Conservation (phyloP, 2,113 vertebrate genomes). For the Helogale parvula region DNA sequence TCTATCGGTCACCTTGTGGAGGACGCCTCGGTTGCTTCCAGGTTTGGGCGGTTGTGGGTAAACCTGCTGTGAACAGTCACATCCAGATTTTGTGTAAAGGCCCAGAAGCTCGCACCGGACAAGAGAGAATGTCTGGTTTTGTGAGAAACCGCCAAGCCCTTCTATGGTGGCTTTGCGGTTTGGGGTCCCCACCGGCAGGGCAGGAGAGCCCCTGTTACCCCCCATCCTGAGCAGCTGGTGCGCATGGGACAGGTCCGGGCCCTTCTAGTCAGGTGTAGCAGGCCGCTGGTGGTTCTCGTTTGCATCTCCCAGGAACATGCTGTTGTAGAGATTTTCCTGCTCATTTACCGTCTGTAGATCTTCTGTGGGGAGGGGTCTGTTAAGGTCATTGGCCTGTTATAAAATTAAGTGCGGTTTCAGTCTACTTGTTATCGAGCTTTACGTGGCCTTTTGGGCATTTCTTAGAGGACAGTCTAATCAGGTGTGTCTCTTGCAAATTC, state of each 20-base stretch:
- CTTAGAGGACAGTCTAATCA: background rate
- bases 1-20: too few species aligned
- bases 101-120: too few species aligned
- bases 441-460: background rate
- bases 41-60: too few species aligned
- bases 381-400: background rate
- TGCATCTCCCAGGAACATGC: background rate
- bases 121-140: too few species aligned
- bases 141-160: too few species aligned
- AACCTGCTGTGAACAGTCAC: too few species aligned
- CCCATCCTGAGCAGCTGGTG: background rate
- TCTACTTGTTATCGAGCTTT: background rate
- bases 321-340: background rate
- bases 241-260: too few species aligned
- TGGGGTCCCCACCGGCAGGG: too few species aligned
- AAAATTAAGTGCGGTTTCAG: background rate
- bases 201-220: background rate
- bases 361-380: background rate
- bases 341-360: background rate
- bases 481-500: background rate
- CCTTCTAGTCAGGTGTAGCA: background rate
- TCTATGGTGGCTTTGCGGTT: too few species aligned
- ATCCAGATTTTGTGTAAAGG: too few species aligned
- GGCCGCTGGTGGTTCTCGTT: background rate
- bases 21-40: too few species aligned